Evolutionary conservation across 2,888 invertebrate species (phyloP).

Genomic region (Rhagonycha fulva): DNA sequence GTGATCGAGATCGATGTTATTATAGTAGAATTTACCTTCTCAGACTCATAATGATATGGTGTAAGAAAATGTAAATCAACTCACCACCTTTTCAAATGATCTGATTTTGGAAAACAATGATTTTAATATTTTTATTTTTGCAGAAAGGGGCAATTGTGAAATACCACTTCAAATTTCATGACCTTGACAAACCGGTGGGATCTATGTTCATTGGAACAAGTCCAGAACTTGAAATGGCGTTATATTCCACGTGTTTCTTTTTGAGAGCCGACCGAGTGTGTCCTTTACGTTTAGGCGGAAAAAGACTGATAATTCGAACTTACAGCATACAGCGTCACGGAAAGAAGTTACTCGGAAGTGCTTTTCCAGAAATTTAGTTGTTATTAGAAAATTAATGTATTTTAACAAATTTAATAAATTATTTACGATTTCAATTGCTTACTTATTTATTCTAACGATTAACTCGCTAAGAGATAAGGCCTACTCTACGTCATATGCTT

Average conservation of each 20-base stretch:
- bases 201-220: constrained; percentile 83
- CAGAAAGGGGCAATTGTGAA: constrained; percentile 81
- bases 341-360: constrained; percentile 79
- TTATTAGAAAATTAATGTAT: not conserved
- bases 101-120: too few species aligned
- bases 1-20: too few species aligned
- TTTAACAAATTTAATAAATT: not conserved
- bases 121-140: constrained; percentile 42
- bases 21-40: too few species aligned
- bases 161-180: constrained; percentile 71
- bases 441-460: not conserved
- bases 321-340: constrained; percentile 76
- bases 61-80: too few species aligned
- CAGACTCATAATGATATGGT: too few species aligned
- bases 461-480: not conserved
- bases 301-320: constrained; percentile 73
- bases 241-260: constrained; percentile 87
- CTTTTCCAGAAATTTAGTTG: constrained; percentile 75
- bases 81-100: too few species aligned
- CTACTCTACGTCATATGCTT: not conserved
- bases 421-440: not conserved
- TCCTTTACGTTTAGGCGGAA: constrained; percentile 72
- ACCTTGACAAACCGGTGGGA: constrained; percentile 76
- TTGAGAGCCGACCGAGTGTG: constrained; percentile 75
- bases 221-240: constrained; percentile 88